Conservation (phyloP, 2,797 vertebrate genomes). For the Holocentrus rufus region DNA sequence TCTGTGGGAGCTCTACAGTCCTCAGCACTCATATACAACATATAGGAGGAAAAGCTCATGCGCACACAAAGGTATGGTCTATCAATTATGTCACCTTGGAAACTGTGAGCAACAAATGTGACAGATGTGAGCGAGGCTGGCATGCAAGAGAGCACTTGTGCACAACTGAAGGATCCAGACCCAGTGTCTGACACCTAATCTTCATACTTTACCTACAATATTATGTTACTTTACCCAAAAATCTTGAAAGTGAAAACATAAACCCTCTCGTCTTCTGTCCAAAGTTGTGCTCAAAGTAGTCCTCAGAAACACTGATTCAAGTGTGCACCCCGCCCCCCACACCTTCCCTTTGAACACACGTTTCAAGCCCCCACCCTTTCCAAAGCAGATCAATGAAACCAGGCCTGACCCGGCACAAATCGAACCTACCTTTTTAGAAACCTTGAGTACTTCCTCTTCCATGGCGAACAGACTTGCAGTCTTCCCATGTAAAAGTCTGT, state of each 20-base stretch:
- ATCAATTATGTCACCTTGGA: neutral
- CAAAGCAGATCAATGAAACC: neutral
- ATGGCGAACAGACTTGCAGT: slow-evolving; percentile 80
- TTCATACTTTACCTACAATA: too few species aligned
- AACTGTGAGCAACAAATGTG: neutral
- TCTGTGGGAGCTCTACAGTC: slow-evolving; percentile 68
- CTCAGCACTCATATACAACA: slow-evolving; percentile 31
- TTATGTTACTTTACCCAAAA: too few species aligned
- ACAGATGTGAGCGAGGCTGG: neutral
- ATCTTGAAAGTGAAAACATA: too few species aligned
- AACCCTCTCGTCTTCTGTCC: too few species aligned
- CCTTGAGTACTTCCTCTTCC: slow-evolving; percentile 84
- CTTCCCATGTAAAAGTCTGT: slow-evolving; percentile 81
- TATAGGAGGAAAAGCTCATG: slow-evolving; percentile 17
- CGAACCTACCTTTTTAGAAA: slow-evolving; percentile 89
- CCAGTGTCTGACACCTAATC: too few species aligned
- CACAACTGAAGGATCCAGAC: too few species aligned
- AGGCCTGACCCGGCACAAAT: neutral
- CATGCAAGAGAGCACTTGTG: neutral
- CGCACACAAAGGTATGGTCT: neutral
- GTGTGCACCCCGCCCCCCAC: too few species aligned
- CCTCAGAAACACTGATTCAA: too few species aligned
- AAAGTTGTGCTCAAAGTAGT: too few species aligned
- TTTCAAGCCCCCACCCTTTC: too few species aligned
- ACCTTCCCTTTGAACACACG: neutral